These are phyloP conservation scores for Limnothrissa miodon DNA, from an alignment of 2,113 vertebrate genomes.

Conservation along the genomic window DNA sequence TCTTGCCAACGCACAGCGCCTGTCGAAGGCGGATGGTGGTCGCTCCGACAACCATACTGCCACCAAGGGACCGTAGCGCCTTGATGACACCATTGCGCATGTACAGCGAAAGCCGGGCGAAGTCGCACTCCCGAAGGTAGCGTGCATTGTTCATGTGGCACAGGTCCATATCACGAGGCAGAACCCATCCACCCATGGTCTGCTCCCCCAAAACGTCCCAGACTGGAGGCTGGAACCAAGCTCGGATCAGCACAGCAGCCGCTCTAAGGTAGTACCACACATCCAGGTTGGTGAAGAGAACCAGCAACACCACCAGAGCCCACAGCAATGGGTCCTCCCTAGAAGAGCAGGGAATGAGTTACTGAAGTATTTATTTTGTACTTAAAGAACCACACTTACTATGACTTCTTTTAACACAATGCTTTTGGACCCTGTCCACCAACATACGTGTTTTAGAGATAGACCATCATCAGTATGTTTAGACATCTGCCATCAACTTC, in stretches of 20 bases:
- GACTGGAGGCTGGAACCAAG: constrained; percentile 74
- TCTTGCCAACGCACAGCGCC: constrained; percentile 73
- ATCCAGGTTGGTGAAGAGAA: constrained; percentile 74
- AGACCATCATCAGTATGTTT: too few relatives aligned
- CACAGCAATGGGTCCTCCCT: constrained; percentile 47
- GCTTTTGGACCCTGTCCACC: too few relatives aligned
- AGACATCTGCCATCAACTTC: too few relatives aligned
- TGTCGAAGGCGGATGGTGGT: constrained; percentile 81
- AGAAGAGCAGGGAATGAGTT: constrained; percentile 5
- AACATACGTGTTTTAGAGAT: too few relatives aligned
- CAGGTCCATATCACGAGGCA: constrained; percentile 80
- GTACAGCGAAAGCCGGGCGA: constrained; percentile 79
- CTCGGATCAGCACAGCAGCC: constrained; percentile 58
- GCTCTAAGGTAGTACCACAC: constrained; percentile 76
- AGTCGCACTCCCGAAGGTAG: constrained; percentile 86
- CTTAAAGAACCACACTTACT: too few relatives aligned
- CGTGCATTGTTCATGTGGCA: constrained; percentile 92
- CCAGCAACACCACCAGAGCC: constrained; percentile 57
- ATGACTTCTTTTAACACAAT: too few relatives aligned
- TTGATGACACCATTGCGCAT: constrained; percentile 78
- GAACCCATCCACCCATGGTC: constrained; percentile 66
- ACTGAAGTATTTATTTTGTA: too few relatives aligned
- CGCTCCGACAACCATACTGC: constrained; percentile 73
- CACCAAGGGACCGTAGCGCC: constrained; percentile 66
- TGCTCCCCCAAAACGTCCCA: constrained; percentile 80